Conservation (phyloP, 2,888 invertebrate genomes). For the Cerceris rybyensis region DNA sequence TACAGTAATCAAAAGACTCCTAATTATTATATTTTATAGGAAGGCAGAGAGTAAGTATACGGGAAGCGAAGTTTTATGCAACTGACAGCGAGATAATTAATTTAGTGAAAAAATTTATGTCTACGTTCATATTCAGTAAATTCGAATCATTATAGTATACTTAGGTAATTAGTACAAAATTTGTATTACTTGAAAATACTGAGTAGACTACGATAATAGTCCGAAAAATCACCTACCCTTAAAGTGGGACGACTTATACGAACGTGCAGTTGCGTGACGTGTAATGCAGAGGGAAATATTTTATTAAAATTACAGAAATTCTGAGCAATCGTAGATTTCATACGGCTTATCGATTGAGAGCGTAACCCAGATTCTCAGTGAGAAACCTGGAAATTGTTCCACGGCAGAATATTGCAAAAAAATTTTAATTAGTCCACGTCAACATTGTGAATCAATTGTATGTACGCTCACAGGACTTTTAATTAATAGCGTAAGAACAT, state of each 20-base stretch:
- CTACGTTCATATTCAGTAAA: no score
- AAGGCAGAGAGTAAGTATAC: no score
- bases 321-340: slow-evolving; percentile 32
- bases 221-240: neutral
- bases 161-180: no score
- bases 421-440: slow-evolving; percentile 54
- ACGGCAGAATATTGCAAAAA: slow-evolving; percentile 34
- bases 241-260: neutral
- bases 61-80: no score
- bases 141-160: no score
- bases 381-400: slow-evolving; percentile 23
- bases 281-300: neutral
- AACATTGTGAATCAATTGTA: slow-evolving; percentile 38
- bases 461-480: slow-evolving; percentile 39
- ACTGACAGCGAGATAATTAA: no score
- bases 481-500: slow-evolving; percentile 42
- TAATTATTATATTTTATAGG: no score
- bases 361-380: slow-evolving; percentile 38
- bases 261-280: neutral
- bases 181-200: no score
- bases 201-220: neutral
- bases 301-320: slow-evolving; percentile 10
- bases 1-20: no score
- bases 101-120: no score
- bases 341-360: slow-evolving; percentile 35